Evolutionary conservation across 2,888 invertebrate species (phyloP).

Genomic region (Pinctada fucata): DNA sequence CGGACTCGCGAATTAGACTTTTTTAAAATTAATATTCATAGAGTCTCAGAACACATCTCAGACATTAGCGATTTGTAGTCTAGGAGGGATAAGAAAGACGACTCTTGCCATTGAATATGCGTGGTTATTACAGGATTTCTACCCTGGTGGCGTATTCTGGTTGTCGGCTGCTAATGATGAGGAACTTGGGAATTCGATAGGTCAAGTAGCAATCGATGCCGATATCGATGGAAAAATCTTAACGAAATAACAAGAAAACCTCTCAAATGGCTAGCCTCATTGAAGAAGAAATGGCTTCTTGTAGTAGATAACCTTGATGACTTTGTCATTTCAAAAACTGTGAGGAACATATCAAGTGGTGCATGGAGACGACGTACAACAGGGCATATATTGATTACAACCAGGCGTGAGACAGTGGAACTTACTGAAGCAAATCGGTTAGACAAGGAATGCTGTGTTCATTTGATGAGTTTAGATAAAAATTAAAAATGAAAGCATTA

Average conservation of each 20-base stretch:
- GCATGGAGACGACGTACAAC: conserved; percentile 25
- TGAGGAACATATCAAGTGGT: conserved; percentile 30
- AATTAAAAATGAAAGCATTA: conserved; percentile 12
- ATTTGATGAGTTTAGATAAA: conserved; percentile 12
- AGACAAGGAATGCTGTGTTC: conserved; percentile 10
- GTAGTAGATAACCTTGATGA: conserved; percentile 42
- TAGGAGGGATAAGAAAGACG: conserved; percentile 43
- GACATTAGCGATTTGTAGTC: conserved; percentile 33
- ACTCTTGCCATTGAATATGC: conserved; percentile 41
- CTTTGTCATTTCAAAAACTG: conserved; percentile 22
- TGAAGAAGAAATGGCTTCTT: conserved; percentile 31
- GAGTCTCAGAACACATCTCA: neutral
- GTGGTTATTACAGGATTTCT: conserved; percentile 33
- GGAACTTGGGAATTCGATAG: conserved; percentile 27
- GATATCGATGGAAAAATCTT: conserved; percentile 21
- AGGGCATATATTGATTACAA: conserved; percentile 36
- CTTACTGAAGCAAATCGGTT: conserved; percentile 28
- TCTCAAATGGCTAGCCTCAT: conserved; percentile 25
- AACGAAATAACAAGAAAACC: conserved; percentile 29
- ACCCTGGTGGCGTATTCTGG: conserved; percentile 43
- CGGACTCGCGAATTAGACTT: conserved; percentile 15
- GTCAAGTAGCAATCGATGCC: conserved; percentile 22
- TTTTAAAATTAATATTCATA: neutral
- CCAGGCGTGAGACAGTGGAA: conserved; percentile 32
- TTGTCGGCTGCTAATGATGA: conserved; percentile 38